A percentile compares a stretch with the other conserved stretches of the same genome.
Evolutionary conservation across 1,140 invertebrate genomes (phyloP).

Genomic region (Apis laboriosa): DNA sequence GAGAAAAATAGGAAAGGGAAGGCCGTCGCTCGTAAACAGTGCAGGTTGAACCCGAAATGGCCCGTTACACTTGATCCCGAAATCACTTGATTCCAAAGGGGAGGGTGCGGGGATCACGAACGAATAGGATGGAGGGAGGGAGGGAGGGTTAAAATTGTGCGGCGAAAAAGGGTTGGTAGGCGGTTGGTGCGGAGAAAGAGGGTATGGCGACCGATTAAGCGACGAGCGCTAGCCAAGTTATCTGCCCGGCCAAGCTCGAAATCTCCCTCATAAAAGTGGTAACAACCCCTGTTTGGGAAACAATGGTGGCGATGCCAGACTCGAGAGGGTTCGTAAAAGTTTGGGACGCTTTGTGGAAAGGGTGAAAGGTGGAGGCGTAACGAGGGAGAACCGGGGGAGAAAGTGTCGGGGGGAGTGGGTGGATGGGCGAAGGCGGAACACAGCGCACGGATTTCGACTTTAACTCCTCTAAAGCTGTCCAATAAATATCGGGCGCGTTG

Average conservation of each 20-base stretch:
- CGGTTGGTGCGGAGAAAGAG: neutral
- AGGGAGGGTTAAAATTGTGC: conserved; percentile 16
- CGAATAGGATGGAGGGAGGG: neutral
- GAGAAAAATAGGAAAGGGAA: neutral
- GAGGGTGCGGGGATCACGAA: neutral
- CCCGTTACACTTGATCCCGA: conserved; percentile 22
- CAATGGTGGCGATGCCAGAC: conserved; percentile 67
- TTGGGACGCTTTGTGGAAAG: conserved; percentile 37
- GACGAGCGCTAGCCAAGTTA: conserved; percentile 66
- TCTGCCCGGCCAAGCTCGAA: conserved; percentile 71
- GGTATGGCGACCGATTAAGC: conserved; percentile 54
- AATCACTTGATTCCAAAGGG: conserved; percentile 54
- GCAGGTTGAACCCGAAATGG: conserved; percentile 1
- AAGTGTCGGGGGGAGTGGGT: neutral
- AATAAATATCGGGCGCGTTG: conserved; percentile 77
- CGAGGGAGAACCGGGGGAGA: neutral
- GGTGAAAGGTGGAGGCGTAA: conserved; percentile 4
- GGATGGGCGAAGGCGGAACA: conserved; percentile 19
- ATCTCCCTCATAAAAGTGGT: conserved; percentile 76
- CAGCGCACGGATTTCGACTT: conserved; percentile 40
- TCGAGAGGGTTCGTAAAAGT: conserved; percentile 57
- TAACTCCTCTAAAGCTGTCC: conserved; percentile 70
- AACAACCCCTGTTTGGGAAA: conserved; percentile 75
- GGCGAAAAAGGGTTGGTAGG: conserved; percentile 44
- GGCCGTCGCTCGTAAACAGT: conserved; percentile 27